These are phyloP conservation scores for Chelonia mydas DNA, from an alignment of 2,797 vertebrate genomes.

Conservation along the genomic window DNA sequence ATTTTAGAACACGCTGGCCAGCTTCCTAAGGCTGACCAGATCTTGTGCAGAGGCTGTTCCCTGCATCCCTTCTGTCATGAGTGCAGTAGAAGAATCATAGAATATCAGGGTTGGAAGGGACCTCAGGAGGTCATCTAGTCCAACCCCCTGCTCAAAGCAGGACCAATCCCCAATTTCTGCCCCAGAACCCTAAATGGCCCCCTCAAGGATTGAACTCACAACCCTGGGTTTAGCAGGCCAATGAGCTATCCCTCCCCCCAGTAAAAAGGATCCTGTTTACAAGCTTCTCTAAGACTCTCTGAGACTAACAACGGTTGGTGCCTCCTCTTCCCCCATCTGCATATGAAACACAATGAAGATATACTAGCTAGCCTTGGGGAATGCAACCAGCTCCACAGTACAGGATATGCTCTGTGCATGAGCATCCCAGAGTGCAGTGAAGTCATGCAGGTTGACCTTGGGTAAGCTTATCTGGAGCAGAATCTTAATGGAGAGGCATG, in stretches of 20 bases:
- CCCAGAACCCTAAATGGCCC: too few relatives aligned
- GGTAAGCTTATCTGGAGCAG: constrained; percentile 5
- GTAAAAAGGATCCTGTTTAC: background rate
- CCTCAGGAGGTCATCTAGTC: too few relatives aligned
- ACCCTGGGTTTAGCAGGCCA: too few relatives aligned
- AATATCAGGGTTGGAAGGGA: too few relatives aligned
- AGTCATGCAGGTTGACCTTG: background rate
- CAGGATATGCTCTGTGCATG: background rate
- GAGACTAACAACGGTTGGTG: background rate
- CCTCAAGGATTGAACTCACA: too few relatives aligned
- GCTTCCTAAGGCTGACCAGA: background rate
- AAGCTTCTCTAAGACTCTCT: background rate
- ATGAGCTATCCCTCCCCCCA: too few relatives aligned
- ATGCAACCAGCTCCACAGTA: background rate
- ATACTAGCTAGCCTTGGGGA: background rate
- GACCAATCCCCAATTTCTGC: too few relatives aligned
- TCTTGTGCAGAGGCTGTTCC: background rate
- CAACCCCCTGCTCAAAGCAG: too few relatives aligned
- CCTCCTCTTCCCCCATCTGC: background rate
- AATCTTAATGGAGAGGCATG: constrained; percentile 35
- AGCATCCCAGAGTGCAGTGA: background rate
- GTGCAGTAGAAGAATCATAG: background rate
- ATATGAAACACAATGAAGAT: background rate
- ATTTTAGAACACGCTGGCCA: background rate
- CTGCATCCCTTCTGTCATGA: background rate